Conservation (phyloP, 2,113 vertebrate species). For the Ranitomeya imitator region DNA sequence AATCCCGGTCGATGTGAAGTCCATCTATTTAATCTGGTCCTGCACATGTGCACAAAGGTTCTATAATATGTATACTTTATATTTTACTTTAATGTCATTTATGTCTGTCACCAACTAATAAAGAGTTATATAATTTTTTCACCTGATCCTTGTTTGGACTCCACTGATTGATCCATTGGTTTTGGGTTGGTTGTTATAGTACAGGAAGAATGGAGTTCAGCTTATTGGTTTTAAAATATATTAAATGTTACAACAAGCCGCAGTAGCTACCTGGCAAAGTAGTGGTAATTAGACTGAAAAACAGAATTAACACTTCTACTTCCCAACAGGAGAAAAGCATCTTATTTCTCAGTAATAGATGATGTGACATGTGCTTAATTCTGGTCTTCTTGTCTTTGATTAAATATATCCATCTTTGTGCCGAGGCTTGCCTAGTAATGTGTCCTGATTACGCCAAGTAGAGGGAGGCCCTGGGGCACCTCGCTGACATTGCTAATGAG, state of each 20-base stretch:
- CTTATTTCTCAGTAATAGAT: constrained; percentile 40
- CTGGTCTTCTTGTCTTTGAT: constrained; percentile 35
- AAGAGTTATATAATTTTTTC: too few relatives aligned
- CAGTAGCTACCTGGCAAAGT: neutral
- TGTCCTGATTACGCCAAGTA: constrained; percentile 27
- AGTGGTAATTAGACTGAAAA: constrained; percentile 7
- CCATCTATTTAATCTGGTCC: too few relatives aligned
- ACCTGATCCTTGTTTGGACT: too few relatives aligned
- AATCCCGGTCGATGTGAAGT: too few relatives aligned
- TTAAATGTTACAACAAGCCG: neutral
- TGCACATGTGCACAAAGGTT: too few relatives aligned
- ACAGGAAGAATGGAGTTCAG: too few relatives aligned
- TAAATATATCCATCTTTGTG: constrained; percentile 57
- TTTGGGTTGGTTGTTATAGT: too few relatives aligned
- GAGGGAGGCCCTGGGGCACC: constrained; percentile 19
- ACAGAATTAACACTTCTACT: neutral
- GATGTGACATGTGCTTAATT: constrained; percentile 52
- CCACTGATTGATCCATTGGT: too few relatives aligned
- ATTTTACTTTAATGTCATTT: too few relatives aligned
- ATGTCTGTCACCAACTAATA: too few relatives aligned
- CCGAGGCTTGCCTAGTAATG: constrained; percentile 11
- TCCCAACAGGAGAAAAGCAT: constrained; percentile 44
- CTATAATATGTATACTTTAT: too few relatives aligned
- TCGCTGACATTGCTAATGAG: constrained; percentile 46
- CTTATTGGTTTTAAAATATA: neutral